Conservation (phyloP, 2,888 invertebrate genomes). For the Hedychridium roseum region DNA sequence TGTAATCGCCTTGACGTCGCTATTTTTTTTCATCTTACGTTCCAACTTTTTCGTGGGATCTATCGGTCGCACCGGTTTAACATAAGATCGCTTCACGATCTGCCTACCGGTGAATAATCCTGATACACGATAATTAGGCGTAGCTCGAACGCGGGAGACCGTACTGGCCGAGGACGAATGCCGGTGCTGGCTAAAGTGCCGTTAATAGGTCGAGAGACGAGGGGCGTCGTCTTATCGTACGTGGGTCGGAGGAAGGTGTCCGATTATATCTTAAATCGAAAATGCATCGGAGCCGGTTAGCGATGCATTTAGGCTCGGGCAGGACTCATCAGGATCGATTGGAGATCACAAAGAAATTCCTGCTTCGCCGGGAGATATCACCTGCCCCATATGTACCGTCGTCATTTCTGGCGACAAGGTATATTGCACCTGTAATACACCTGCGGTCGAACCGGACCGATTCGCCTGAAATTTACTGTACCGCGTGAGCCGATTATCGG, state of each 20-base stretch:
- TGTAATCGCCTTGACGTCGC: too few species aligned
- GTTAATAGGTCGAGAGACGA: too few species aligned
- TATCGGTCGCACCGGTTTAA: too few species aligned
- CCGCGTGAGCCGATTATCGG: slow-evolving; percentile 23
- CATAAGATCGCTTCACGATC: too few species aligned
- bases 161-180: too few species aligned
- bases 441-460: slow-evolving; percentile 28
- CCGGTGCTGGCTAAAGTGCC: too few species aligned
- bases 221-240: too few species aligned
- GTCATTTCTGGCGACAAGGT: slow-evolving; percentile 34
- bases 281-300: slow-evolving; percentile 14
- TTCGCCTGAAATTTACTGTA: slow-evolving; percentile 32
- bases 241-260: not conserved
- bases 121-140: too few species aligned
- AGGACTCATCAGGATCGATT: slow-evolving; percentile 32
- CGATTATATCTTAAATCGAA: too few species aligned
- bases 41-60: not conserved
- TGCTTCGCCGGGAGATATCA: slow-evolving; percentile 27
- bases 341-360: slow-evolving; percentile 26
- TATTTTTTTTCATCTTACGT: not conserved
- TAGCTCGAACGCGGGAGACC: too few species aligned
- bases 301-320: slow-evolving; percentile 21
- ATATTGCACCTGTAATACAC: slow-evolving; percentile 42
- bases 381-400: slow-evolving; percentile 35
- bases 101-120: too few species aligned